phyloP scores from a whole-genome alignment of 1,140 invertebrate genomes.

The Ostrea denselamellosa region DNA sequence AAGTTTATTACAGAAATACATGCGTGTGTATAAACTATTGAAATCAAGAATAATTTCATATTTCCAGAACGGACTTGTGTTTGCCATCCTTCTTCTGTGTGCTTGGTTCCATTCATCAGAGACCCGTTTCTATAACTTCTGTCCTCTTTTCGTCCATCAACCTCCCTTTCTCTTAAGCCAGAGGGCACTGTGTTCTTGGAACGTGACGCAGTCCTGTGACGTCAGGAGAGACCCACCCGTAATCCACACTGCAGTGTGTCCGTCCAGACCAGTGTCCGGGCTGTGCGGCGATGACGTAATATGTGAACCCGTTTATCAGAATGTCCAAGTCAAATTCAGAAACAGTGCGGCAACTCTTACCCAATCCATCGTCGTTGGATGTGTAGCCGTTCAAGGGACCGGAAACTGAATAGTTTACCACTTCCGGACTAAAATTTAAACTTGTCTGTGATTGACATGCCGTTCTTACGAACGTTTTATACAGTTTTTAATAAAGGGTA shows the following conservation, averaged over 20 bases:
- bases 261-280: background rate
- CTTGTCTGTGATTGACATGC: background rate
- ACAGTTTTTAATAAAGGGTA: background rate
- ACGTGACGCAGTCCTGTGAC: conserved; percentile 14
- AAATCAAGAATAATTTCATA: too few species aligned
- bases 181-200: background rate
- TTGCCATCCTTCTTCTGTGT: background rate
- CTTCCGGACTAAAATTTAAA: background rate
- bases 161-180: background rate
- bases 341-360: background rate
- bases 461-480: background rate
- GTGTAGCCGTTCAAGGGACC: background rate
- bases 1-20: too few species aligned
- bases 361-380: background rate
- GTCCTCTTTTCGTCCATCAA: background rate
- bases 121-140: background rate
- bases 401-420: background rate
- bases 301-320: conserved; percentile 3
- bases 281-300: background rate
- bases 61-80: background rate
- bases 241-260: background rate
- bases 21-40: too few species aligned
- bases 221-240: conserved; percentile 16
- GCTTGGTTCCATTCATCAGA: background rate
- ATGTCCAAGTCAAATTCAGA: background rate